Base-by-base conservation (phyloP, 2,888 invertebrate genomes). In the Phragmatobia fuliginosa region DNA sequence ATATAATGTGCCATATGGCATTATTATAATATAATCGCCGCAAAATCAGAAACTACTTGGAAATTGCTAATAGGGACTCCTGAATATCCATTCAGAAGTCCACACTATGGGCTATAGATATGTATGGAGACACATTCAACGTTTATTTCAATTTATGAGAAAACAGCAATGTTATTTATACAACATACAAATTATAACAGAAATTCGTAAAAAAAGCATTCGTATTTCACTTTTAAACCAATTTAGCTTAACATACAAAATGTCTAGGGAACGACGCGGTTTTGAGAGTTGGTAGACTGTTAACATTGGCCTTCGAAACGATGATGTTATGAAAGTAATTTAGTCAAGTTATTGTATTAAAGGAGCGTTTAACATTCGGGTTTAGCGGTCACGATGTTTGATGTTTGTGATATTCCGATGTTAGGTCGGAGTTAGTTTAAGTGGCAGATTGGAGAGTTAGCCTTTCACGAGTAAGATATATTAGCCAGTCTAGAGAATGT, bases 361-460 rank as follows among this genome's bases (percentile, higher is more conserved):
- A 62, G 49, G 33, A 38, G 31, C 38, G 67, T 10, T 62, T 52
- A 64, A 64, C 32, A 52, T 64, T 64, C 33, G 33, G 49, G 66
- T 70, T 68, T 68, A 58, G 74, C 70, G 72, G 36, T 70, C 65
- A 66, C 49, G 67, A 73, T 78, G 81, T 78, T 80, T 76, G 71
- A 78, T 78, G 74, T 36, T 66, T 38, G 62, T 52, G 60, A 62
- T 80, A 71, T 64, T 73, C 33, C 41, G 68, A 72, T 64, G 69
- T 73, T 61, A 71, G 83, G 78, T 78, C 65, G 72, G 66, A 74
- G 82, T 78, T 78, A 32, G 59, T 73, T 67, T 80, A 77, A 81
- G 80, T 74, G 77, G 75, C 49, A 72, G 71, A 58, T 63, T 68
- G 68, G 63, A 68, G 70, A 72, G 62, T 32, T 28, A 59, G 66